A percentile compares a stretch with the other conserved stretches of the same genome.
Conservation (phyloP, 2,113 vertebrate genomes). For the Emydura subglobosa region DNA sequence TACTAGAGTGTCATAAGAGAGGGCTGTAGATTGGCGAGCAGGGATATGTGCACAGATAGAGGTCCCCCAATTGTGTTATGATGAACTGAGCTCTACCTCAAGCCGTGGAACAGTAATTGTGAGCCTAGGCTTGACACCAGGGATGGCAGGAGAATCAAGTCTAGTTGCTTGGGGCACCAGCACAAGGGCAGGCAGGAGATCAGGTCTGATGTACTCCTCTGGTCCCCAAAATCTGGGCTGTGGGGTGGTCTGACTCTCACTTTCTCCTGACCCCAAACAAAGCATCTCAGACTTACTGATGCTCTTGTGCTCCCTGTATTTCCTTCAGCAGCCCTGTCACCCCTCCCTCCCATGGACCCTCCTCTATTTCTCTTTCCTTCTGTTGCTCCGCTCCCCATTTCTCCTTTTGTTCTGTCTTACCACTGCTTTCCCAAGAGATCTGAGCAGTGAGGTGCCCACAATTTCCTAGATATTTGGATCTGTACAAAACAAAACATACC, state of each 20-base stretch:
- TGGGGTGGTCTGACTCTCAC: neutral
- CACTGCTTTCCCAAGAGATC: neutral
- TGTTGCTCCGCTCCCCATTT: neutral
- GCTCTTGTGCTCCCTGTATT: neutral
- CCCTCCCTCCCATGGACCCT: rapidly evolving
- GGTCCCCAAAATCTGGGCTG: neutral
- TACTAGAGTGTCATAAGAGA: neutral
- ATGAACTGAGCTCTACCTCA: neutral
- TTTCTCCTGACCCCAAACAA: neutral
- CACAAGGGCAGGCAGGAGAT: neutral
- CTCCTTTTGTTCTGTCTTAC: rapidly evolving
- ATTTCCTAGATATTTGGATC: neutral
- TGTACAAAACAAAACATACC: neutral
- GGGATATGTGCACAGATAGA: neutral
- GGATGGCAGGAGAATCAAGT: neutral
- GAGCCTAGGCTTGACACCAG: neutral
- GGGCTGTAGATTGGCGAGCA: neutral
- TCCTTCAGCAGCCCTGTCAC: rapidly evolving
- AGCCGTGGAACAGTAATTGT: neutral
- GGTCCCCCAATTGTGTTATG: neutral
- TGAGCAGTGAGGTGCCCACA: neutral
- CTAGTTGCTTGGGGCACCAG: neutral
- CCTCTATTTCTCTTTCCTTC: neutral
- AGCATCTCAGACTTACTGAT: neutral
- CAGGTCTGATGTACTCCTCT: neutral